A percentile compares a stretch with the other conserved stretches of the same genome.
phyloP scores from a whole-genome alignment of 2,888 invertebrate genomes.

The Lucinisca nassula region DNA sequence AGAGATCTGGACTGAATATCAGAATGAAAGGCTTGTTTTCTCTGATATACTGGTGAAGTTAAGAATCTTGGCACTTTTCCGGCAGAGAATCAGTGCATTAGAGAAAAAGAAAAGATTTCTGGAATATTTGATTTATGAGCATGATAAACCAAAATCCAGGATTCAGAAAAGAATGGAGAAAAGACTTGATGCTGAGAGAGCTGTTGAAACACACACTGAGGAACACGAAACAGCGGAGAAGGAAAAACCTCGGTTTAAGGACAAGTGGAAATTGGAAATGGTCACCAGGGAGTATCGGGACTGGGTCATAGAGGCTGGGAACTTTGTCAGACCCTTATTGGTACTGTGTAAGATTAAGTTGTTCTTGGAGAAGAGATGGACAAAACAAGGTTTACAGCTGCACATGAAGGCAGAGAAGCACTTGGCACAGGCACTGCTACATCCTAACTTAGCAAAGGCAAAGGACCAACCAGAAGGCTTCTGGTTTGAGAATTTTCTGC shows the following conservation, averaged over 20 bases:
- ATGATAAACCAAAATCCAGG: constrained; percentile 53
- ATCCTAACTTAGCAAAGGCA: constrained; percentile 16
- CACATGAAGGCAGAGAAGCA: neutral
- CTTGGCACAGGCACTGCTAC: constrained; percentile 42
- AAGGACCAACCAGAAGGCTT: constrained; percentile 2
- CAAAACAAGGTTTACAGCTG: constrained; percentile 37
- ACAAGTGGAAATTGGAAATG: neutral
- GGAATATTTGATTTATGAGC: constrained; percentile 28
- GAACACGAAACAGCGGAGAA: neutral
- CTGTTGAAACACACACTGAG: neutral
- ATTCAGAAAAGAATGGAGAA: constrained; percentile 49
- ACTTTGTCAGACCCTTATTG: neutral
- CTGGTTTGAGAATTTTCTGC: constrained; percentile 45
- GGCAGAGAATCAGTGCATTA: neutral
- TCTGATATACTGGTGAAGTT: constrained; percentile 40
- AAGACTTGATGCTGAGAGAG: neutral
- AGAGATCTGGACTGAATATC: constrained; percentile 51
- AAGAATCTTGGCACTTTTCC: constrained; percentile 23
- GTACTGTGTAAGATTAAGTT: constrained; percentile 23
- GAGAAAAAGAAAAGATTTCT: constrained; percentile 46
- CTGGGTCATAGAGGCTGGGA: constrained; percentile 15
- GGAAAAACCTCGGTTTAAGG: neutral
- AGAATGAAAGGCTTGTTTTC: constrained; percentile 28
- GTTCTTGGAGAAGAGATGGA: constrained; percentile 31
- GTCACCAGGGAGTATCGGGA: neutral